A percentile compares a stretch with the other conserved stretches of the same genome.
Evolutionary conservation across 2,888 invertebrate species (phyloP).

Genomic region (Lithophane leautieri): DNA sequence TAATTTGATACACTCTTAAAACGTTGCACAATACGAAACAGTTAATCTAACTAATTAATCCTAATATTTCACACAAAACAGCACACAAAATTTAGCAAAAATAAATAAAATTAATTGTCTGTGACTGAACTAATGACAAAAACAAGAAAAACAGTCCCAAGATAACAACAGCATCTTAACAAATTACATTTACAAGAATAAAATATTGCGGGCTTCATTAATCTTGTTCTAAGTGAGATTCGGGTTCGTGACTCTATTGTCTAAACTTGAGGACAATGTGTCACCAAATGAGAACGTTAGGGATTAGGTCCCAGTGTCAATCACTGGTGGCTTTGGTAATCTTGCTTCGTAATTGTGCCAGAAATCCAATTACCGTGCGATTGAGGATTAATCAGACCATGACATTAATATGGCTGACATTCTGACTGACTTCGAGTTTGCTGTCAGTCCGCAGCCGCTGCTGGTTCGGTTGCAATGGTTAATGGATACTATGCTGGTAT

Average conservation of each 20-base stretch:
- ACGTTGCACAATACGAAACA: not conserved
- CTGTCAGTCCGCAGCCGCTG: constrained; percentile 12
- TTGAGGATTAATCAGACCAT: constrained; percentile 63
- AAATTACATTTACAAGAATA: constrained; percentile 50
- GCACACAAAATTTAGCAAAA: constrained; percentile 14
- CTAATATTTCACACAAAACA: not conserved
- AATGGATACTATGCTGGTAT: constrained; percentile 9
- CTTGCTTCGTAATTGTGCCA: constrained; percentile 79
- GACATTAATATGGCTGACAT: constrained; percentile 60
- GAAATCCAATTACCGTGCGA: constrained; percentile 76
- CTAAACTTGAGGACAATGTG: constrained; percentile 59
- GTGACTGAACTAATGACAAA: constrained; percentile 18
- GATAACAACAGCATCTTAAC: constrained; percentile 39
- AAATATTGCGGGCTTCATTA: constrained; percentile 51
- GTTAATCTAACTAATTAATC: not conserved
- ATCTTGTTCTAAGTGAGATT: constrained; percentile 41
- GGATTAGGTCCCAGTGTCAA: constrained; percentile 80
- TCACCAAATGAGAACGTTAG: constrained; percentile 70
- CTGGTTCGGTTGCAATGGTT: not conserved
- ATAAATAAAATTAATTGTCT: constrained; percentile 30
- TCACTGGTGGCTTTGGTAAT: constrained; percentile 80
- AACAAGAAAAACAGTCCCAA: constrained; percentile 36
- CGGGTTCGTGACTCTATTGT: constrained; percentile 40
- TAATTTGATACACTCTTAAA: not conserved
- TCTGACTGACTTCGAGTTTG: constrained; percentile 35